These are phyloP conservation scores for Lasioglossum baleicum DNA, from an alignment of 1,140 invertebrate genomes.

Conservation along the genomic window DNA sequence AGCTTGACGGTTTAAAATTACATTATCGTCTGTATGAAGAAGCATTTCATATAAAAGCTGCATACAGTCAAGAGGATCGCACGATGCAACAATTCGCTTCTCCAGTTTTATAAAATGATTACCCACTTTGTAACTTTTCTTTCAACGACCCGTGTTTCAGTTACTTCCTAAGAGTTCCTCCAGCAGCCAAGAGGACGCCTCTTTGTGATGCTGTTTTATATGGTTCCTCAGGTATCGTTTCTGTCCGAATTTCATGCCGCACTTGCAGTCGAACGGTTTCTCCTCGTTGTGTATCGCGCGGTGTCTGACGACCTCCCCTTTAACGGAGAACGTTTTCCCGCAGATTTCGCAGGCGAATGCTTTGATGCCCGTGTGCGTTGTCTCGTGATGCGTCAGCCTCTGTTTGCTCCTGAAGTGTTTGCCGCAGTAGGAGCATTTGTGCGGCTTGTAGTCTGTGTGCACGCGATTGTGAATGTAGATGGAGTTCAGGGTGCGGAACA, in stretches of 20 bases:
- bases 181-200: slow-evolving; percentile 23
- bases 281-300: slow-evolving; percentile 79
- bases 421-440: slow-evolving; percentile 77
- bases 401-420: slow-evolving; percentile 79
- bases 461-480: slow-evolving; percentile 81
- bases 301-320: slow-evolving; percentile 79
- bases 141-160: not conserved
- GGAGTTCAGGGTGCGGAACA: slow-evolving; percentile 80
- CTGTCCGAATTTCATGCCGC: slow-evolving; percentile 81
- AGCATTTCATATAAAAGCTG: too few relatives aligned
- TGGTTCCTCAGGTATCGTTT: slow-evolving; percentile 81
- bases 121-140: too few relatives aligned
- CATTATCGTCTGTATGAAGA: too few relatives aligned
- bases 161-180: slow-evolving; percentile 2
- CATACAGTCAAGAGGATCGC: too few relatives aligned
- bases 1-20: too few relatives aligned
- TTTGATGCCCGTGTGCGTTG: slow-evolving; percentile 78
- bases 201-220: slow-evolving; percentile 46
- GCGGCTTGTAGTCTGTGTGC: slow-evolving; percentile 79
- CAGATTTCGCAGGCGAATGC: slow-evolving; percentile 80
- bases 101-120: too few relatives aligned
- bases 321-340: slow-evolving; percentile 80
- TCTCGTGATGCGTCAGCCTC: slow-evolving; percentile 77
- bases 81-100: too few relatives aligned
- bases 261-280: slow-evolving; percentile 80